Evolutionary conservation across 2,113 vertebrate species (phyloP).

Genomic region (Dasyprocta punctata): DNA sequence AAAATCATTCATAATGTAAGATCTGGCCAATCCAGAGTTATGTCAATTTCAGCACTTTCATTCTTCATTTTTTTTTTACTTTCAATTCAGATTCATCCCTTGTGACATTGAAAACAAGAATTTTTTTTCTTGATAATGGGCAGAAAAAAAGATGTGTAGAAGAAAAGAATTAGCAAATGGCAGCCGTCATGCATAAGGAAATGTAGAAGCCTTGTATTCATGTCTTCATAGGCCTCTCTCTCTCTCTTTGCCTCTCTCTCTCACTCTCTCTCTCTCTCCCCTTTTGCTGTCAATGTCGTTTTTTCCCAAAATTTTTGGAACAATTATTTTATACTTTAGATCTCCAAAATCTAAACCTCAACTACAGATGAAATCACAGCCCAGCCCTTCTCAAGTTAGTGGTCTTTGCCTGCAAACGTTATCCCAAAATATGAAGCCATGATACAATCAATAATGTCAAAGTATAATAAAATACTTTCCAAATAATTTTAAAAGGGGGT

Average conservation of each 20-base stretch:
- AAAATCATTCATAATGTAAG: neutral
- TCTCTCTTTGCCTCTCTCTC: neutral
- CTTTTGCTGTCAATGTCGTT: neutral
- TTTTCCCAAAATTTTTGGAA: neutral
- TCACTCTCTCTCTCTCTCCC: neutral
- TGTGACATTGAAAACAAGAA: neutral
- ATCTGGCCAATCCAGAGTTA: neutral
- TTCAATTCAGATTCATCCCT: neutral
- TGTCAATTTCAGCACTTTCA: neutral
- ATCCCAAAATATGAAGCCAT: neutral
- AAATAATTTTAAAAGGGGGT: neutral
- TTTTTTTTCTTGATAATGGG: neutral
- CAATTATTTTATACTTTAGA: neutral
- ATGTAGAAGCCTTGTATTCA: neutral
- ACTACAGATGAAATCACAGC: neutral
- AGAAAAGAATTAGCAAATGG: neutral
- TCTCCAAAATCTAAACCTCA: neutral
- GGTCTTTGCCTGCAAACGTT: neutral
- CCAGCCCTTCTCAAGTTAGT: neutral
- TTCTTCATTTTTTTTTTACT: neutral
- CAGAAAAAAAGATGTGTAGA: neutral
- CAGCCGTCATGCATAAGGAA: neutral
- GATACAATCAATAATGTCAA: neutral
- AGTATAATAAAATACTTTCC: neutral
- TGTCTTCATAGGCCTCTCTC: neutral